Percentiles rank a stretch among this genome's conserved stretches.
These are phyloP conservation scores for Rhynchophorus ferrugineus DNA, from an alignment of 1,140 invertebrate species.

Conservation along the genomic window DNA sequence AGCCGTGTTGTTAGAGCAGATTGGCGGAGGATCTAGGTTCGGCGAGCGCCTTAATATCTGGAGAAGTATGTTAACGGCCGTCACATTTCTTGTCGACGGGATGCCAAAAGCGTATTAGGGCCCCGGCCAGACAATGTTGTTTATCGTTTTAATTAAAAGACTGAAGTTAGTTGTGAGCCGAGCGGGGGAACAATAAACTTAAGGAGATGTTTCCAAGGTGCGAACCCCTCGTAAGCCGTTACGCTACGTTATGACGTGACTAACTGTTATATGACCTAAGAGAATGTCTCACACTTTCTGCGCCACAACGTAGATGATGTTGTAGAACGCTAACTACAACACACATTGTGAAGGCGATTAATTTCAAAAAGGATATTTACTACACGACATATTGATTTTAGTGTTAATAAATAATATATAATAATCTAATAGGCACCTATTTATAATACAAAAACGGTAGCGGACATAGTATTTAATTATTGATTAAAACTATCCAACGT, in stretches of 20 bases:
- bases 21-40: background rate
- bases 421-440: no score
- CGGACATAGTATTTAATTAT: no score
- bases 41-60: constrained; percentile 9
- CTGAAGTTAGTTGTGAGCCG: constrained; percentile 14
- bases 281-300: no score
- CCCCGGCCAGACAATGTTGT: constrained; percentile 15
- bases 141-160: constrained; percentile 20
- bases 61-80: constrained; percentile 9
- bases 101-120: constrained; percentile 1
- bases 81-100: background rate
- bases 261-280: background rate
- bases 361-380: no score
- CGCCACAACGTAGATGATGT: no score
- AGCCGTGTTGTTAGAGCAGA: no score
- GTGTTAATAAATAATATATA: no score
- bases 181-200: constrained; percentile 9
- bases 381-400: no score
- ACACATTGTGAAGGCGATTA: no score
- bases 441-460: no score
- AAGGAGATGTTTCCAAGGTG: background rate
- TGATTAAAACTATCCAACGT: no score
- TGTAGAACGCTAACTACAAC: no score
- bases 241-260: background rate
- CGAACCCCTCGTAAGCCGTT: background rate